Evolutionary conservation across 2,888 invertebrate species (phyloP).

Genomic region (Nowickia ferox): DNA sequence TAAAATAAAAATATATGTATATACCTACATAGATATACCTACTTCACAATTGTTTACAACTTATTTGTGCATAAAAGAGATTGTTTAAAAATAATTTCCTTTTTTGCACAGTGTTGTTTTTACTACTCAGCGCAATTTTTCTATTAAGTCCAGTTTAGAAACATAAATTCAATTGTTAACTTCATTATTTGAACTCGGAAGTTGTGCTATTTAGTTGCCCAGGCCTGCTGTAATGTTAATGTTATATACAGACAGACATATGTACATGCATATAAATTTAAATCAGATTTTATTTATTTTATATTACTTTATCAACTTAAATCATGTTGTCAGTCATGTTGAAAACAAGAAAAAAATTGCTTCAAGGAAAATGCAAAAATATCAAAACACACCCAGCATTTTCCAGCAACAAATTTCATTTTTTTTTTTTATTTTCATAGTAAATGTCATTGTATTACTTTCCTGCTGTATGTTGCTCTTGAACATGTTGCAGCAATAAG

Average conservation of each 20-base stretch:
- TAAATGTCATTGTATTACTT: slow-evolving; percentile 16
- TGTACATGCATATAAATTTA: neutral
- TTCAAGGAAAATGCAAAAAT: neutral
- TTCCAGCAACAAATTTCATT: slow-evolving; percentile 11
- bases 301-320: slow-evolving; percentile 42
- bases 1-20: slow-evolving; percentile 20
- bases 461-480: slow-evolving; percentile 36
- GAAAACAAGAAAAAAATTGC: neutral
- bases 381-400: slow-evolving; percentile 22
- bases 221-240: neutral
- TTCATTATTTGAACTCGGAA: neutral
- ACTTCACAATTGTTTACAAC: neutral
- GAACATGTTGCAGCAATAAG: slow-evolving; percentile 37
- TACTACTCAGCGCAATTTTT: neutral
- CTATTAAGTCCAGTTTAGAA: neutral
- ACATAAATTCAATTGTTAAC: neutral
- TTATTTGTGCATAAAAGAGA: slow-evolving; percentile 22
- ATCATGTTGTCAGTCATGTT: slow-evolving; percentile 58
- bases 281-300: slow-evolving; percentile 17
- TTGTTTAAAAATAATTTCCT: slow-evolving; percentile 3
- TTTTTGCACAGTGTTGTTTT: neutral
- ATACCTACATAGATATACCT: neutral
- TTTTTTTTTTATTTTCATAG: neutral
- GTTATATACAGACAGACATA: neutral
- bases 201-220: neutral